phyloP scores from a whole-genome alignment of 2,113 vertebrate species.

The Boulengeromyrus knoepffleri region DNA sequence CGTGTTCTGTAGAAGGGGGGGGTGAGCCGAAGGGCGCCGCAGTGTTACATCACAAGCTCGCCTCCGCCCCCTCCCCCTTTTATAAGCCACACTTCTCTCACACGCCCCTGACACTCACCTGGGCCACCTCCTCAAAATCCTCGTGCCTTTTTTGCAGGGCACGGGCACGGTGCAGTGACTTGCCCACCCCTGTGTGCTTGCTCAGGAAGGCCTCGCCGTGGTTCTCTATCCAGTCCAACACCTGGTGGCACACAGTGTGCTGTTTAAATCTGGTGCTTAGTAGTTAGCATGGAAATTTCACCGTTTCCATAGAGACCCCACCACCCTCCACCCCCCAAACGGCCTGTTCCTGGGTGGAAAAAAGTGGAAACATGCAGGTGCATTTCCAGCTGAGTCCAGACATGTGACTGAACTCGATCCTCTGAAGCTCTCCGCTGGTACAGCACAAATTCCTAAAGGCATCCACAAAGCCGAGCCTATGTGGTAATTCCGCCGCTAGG shows the following conservation, averaged over 20 bases:
- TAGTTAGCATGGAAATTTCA: background rate
- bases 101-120: constrained; percentile 61
- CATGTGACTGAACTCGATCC: background rate
- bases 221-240: constrained; percentile 98
- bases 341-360: background rate
- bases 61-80: background rate
- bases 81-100: background rate
- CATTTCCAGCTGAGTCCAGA: background rate
- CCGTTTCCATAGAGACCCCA: background rate
- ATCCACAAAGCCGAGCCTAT: background rate
- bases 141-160: constrained; percentile 96
- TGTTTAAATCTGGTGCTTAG: background rate
- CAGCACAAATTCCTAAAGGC: background rate
- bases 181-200: constrained; percentile 95
- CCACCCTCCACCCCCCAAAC: background rate
- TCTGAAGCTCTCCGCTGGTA: background rate
- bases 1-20: constrained; percentile 69
- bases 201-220: constrained; percentile 97
- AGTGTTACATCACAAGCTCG: background rate
- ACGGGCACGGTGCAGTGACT: constrained; percentile 91
- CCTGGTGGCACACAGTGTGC: constrained; percentile 53
- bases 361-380: background rate
- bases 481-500: background rate
- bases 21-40: background rate
- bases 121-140: constrained; percentile 96